These are phyloP conservation scores for Acleris literana DNA, from an alignment of 2,888 invertebrate genomes.

Conservation along the genomic window DNA sequence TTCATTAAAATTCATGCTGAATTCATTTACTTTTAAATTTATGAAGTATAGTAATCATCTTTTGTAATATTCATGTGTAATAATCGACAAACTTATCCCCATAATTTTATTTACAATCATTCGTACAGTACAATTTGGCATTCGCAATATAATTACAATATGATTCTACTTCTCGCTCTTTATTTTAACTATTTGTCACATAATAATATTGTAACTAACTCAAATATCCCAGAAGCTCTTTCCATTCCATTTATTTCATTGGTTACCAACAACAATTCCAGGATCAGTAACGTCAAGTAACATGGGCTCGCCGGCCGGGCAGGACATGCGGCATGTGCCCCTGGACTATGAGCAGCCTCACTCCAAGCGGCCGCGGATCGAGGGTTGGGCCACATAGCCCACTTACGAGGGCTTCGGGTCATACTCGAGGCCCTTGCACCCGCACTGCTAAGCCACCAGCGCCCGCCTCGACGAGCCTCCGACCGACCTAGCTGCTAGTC, in stretches of 20 bases:
- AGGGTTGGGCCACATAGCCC: slow-evolving; percentile 96
- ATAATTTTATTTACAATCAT: too few species aligned
- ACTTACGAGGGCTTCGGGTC: slow-evolving; percentile 79
- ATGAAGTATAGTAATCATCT: too few species aligned
- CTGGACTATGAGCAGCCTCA: slow-evolving; percentile 84
- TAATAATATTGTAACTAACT: too few species aligned
- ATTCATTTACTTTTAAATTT: not conserved
- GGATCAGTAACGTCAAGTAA: slow-evolving; percentile 94
- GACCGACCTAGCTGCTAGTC: slow-evolving; percentile 56
- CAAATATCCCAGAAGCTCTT: not conserved
- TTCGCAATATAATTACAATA: too few species aligned
- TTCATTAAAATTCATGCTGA: slow-evolving; percentile 5
- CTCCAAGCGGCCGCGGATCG: slow-evolving; percentile 94
- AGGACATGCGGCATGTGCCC: slow-evolving; percentile 78
- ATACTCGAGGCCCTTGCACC: slow-evolving; percentile 79
- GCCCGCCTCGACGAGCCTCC: slow-evolving; percentile 38
- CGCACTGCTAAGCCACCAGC: slow-evolving; percentile 71
- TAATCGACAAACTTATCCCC: too few species aligned
- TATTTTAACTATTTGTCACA: too few species aligned
- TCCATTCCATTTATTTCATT: not conserved
- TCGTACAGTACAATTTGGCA: too few species aligned
- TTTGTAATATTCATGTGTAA: too few species aligned
- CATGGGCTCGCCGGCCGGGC: slow-evolving; percentile 88
- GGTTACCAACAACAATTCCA: slow-evolving; percentile 57
- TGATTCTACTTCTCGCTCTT: too few species aligned